Conservation (phyloP, 2,888 invertebrate genomes). For the Beris morrisii region DNA sequence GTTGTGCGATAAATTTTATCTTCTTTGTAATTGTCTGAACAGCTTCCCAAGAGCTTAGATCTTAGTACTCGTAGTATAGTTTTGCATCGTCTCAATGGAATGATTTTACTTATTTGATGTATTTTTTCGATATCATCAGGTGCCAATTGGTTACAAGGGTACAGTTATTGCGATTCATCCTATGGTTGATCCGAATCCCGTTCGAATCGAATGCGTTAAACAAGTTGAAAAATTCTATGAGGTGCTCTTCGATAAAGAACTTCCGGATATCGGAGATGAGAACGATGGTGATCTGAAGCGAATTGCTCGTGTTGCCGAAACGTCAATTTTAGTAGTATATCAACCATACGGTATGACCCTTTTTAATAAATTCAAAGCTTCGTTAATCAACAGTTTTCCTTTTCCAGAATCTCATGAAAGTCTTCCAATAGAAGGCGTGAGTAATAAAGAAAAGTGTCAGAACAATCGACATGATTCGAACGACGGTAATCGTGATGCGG, state of each 20-base stretch:
- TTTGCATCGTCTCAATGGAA: background rate
- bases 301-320: constrained; percentile 58
- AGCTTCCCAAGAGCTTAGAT: background rate
- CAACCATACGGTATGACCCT: constrained; percentile 12
- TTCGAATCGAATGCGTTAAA: constrained; percentile 60
- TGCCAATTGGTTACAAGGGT: constrained; percentile 81
- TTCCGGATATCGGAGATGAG: constrained; percentile 63
- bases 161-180: constrained; percentile 75
- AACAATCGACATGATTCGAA: background rate
- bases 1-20: too few relatives aligned
- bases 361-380: background rate
- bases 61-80: background rate
- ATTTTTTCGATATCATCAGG: constrained; percentile 40
- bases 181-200: constrained; percentile 52
- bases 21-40: too few relatives aligned
- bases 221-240: constrained; percentile 67
- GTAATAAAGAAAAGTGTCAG: background rate
- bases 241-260: constrained; percentile 77
- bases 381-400: background rate
- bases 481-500: too few relatives aligned
- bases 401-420: constrained; percentile 3
- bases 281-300: constrained; percentile 50
- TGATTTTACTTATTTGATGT: too few relatives aligned
- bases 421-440: background rate
- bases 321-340: constrained; percentile 39